phyloP scores from a whole-genome alignment of 1,140 invertebrate genomes.

The Mylabris phalerata region DNA sequence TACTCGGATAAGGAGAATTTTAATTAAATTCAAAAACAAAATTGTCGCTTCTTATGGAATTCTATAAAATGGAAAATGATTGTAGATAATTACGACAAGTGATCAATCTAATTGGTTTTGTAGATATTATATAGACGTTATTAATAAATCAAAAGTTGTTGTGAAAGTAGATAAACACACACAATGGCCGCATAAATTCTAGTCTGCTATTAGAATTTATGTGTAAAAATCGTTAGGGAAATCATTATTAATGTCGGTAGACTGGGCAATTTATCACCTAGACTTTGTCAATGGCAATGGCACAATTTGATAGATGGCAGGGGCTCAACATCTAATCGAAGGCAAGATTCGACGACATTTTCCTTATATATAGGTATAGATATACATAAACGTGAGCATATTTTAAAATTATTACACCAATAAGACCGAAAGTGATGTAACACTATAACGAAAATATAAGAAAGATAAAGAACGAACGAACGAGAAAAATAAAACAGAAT shows the following conservation, averaged over 20 bases:
- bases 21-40: slow-evolving; percentile 11
- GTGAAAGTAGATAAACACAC: slow-evolving; percentile 15
- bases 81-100: too few species aligned
- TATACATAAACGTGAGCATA: not conserved
- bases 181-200: slow-evolving; percentile 16
- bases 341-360: not conserved
- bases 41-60: too few species aligned
- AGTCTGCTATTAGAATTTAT: slow-evolving; percentile 15
- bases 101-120: too few species aligned
- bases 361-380: not conserved
- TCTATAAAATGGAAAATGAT: too few species aligned
- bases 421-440: not conserved
- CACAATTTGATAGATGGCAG: slow-evolving; percentile 5
- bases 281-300: slow-evolving; percentile 2
- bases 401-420: not conserved
- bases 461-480: not conserved
- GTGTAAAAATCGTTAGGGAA: slow-evolving; percentile 15
- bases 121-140: too few species aligned
- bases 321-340: not conserved
- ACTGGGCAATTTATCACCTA: slow-evolving; percentile 11
- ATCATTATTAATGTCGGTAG: slow-evolving; percentile 16
- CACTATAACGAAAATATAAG: too few species aligned
- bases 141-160: not conserved
- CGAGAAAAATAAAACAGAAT: not conserved
- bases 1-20: slow-evolving; percentile 10